Evolutionary conservation across 2,113 vertebrate species (phyloP).

Genomic region (Neoarius graeffei): DNA sequence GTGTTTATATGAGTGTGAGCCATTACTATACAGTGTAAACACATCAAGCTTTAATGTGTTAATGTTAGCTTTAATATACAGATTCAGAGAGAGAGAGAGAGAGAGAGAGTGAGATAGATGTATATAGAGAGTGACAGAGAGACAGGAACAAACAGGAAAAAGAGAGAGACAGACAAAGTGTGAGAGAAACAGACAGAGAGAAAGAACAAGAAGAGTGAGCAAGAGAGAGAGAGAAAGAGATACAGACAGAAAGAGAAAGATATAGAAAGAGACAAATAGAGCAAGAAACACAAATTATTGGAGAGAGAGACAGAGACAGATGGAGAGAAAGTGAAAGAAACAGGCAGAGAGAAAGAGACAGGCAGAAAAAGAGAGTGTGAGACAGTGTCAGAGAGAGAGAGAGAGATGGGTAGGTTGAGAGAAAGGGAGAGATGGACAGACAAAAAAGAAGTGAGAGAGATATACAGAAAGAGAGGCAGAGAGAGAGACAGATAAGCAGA

Average conservation of each 20-base stretch:
- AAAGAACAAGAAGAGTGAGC: not conserved
- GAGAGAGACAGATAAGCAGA: not conserved
- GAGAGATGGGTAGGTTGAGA: too few relatives aligned
- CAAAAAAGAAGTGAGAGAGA: not conserved
- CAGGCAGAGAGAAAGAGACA: not conserved
- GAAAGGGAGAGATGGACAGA: too few relatives aligned
- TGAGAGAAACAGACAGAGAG: not conserved
- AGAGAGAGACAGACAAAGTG: not conserved
- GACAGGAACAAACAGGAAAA: not conserved
- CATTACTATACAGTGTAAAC: slow-evolving; percentile 7
- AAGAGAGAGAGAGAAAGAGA: not conserved
- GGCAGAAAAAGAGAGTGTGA: not conserved
- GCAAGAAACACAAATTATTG: not conserved
- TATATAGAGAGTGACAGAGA: not conserved
- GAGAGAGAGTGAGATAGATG: not conserved
- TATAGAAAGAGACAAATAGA: not conserved
- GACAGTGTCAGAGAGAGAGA: too few relatives aligned
- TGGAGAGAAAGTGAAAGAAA: not conserved
- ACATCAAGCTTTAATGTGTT: slow-evolving; percentile 6
- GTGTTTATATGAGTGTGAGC: not conserved
- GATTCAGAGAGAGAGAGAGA: not conserved
- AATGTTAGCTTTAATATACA: not conserved
- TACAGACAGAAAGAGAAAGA: not conserved
- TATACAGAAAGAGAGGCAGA: not conserved
- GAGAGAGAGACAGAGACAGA: not conserved